Base-by-base conservation (phyloP, 2,888 invertebrate species). In the Chymomyza caudatula region DNA sequence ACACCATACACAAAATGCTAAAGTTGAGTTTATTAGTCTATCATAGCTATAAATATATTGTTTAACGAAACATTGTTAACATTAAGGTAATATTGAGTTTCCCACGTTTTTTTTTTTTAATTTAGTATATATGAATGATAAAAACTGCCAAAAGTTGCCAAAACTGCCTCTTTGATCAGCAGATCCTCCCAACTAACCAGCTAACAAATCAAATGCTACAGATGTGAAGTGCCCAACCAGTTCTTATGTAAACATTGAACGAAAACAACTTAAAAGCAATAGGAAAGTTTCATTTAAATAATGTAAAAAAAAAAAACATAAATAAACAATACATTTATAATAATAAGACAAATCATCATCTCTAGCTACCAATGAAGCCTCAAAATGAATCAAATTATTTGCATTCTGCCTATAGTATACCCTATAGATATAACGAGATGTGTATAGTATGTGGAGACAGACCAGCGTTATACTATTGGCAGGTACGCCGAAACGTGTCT, bases 391-490 rank as follows among this genome's bases (percentile, higher is more conserved):
- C 29, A 37, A 37, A 37, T 37, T 37, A 37, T 37, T 37, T 37
- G 29, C 29, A 37, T 37, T 20, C 2, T 56, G 62, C 66, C 62
- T 70, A 70, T 70, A 56, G 42, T 70, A 70, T 59, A 19, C 37
- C 61, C 65, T 58, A 42, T 54, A 44, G 2, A 23, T 37, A 52
- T 62, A 61, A 23, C 60, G 55, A 25, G 67, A 60, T 53, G 59
- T 53, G 17, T 29, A 37, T 19, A 29, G 43, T n/a, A n/a, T n/a
- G n/a, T 13, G 59, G 1, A 54, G 61, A 20, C 49, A 53, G 71
- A 65, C n/a, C n/a, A n/a, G n/a, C n/a, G n/a, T n/a, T n/a, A n/a
- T n/a, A n/a, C n/a, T n/a, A n/a, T n/a, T n/a, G n/a, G 19, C 63
- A n/a, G 49, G 51, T 43, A 60, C 51, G 13, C 8, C 6, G 19